These are phyloP conservation scores for Hestina assimilis DNA, from an alignment of 1,140 invertebrate species.

Conservation along the genomic window DNA sequence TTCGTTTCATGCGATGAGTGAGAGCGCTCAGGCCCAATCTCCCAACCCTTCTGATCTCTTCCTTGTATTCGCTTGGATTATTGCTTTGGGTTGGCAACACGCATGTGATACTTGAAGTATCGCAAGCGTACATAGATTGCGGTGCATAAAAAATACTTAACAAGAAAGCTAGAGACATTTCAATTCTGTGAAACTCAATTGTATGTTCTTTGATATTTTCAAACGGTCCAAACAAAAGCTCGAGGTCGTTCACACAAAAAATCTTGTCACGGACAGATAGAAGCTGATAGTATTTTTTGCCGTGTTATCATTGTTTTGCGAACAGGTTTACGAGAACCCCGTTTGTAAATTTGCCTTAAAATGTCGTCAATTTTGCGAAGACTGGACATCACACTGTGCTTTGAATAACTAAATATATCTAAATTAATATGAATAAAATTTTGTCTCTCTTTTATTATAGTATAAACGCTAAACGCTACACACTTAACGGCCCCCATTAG, in stretches of 20 bases:
- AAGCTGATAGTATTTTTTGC: constrained; percentile 1
- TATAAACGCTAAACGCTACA: too few relatives aligned
- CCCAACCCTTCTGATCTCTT: too few relatives aligned
- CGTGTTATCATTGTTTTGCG: constrained; percentile 8
- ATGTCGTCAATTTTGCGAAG: background rate
- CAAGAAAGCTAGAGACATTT: background rate
- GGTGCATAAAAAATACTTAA: background rate
- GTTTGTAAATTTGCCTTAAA: background rate
- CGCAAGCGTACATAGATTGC: too few relatives aligned
- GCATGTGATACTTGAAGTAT: too few relatives aligned
- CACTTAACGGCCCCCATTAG: too few relatives aligned
- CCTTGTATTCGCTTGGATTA: too few relatives aligned
- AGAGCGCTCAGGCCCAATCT: too few relatives aligned
- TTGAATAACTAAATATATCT: background rate
- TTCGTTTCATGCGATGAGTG: too few relatives aligned
- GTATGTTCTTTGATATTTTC: background rate
- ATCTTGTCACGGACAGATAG: constrained; percentile 13
- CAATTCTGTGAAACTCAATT: background rate
- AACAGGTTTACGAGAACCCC: background rate
- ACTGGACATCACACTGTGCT: background rate
- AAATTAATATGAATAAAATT: background rate
- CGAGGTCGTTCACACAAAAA: constrained; percentile 14
- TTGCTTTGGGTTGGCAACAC: too few relatives aligned
- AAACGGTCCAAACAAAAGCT: constrained; percentile 5
- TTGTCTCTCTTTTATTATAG: too few relatives aligned